These are phyloP conservation scores for Hypothenemus hampei DNA, from an alignment of 1,140 invertebrate genomes.

Conservation along the genomic window DNA sequence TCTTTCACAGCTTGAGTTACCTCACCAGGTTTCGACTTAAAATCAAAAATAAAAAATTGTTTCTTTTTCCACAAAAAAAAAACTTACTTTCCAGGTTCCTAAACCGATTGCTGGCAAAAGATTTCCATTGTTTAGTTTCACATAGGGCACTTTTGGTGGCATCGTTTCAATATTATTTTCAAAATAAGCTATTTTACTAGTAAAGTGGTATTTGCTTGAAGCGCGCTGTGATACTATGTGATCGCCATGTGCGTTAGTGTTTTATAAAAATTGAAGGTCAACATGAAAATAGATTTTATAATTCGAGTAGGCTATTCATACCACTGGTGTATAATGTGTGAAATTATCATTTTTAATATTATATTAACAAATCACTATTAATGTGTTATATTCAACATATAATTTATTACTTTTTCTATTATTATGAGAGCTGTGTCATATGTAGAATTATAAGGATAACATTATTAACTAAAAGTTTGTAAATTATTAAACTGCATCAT, in stretches of 20 bases:
- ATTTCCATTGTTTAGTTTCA: conserved; percentile 60
- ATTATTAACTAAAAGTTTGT: no score
- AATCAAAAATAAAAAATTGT: background rate
- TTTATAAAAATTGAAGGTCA: conserved; percentile 19
- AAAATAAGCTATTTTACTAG: no score
- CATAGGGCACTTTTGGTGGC: conserved; percentile 45
- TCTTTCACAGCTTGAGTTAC: conserved; percentile 69
- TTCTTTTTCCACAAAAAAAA: background rate
- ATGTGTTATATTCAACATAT: no score
- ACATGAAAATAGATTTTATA: conserved; percentile 16
- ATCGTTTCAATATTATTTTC: background rate
- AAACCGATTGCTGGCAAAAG: conserved; percentile 66
- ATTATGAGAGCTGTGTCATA: no score
- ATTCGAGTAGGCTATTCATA: no score
- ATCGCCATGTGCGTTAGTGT: conserved; percentile 7
- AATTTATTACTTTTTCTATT: no score
- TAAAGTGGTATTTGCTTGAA: background rate
- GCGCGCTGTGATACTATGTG: conserved; percentile 1
- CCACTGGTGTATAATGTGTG: no score
- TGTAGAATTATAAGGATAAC: no score
- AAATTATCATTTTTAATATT: no score
- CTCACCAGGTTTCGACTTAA: conserved; percentile 63
- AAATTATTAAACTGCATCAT: no score
- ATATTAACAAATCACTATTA: no score
- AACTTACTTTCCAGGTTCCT: conserved; percentile 73